Percentiles rank a stretch among this genome's conserved stretches.
Evolutionary conservation across 30 jellyfish, hydroid and myxozoan genomes (phyloP).

Genomic region (Hydractinia echinata): DNA sequence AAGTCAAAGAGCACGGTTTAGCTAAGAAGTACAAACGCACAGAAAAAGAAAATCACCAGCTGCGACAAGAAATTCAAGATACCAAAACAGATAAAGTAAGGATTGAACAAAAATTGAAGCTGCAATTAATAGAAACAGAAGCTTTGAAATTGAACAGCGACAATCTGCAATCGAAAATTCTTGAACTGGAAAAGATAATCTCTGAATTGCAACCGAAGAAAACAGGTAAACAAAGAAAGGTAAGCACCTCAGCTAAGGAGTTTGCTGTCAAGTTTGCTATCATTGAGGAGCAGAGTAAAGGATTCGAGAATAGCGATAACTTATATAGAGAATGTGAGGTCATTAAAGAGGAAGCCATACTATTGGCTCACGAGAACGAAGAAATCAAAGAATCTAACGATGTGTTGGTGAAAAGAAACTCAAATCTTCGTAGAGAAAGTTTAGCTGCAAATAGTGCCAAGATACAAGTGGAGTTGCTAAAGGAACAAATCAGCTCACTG

Average conservation of each 20-base stretch:
- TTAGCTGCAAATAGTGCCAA: conserved; percentile 1
- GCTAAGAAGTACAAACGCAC: not conserved
- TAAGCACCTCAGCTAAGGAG: not conserved
- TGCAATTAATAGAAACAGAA: conserved; percentile 6
- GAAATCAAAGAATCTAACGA: conserved; percentile 19
- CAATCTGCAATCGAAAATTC: not conserved
- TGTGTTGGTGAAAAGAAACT: conserved; percentile 12
- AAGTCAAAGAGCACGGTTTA: conserved; percentile 10
- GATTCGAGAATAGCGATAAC: not conserved
- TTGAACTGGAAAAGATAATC: conserved; percentile 1
- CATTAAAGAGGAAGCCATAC: conserved; percentile 15
- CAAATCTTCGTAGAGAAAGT: conserved; percentile 14
- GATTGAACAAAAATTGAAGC: not conserved
- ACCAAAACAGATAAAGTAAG: not conserved
- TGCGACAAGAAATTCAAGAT: not conserved
- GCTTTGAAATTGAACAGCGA: not conserved
- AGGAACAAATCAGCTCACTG: not conserved
- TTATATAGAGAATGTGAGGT: not conserved
- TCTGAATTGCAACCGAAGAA: not conserved
- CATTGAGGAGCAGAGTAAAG: not conserved
- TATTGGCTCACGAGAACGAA: conserved; percentile 10
- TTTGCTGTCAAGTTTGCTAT: not conserved
- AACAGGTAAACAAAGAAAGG: not conserved
- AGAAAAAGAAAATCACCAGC: conserved; percentile 7
- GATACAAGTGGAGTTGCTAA: conserved; percentile 9